These are phyloP conservation scores for Hymenopus coronatus DNA, from an alignment of 2,888 invertebrate genomes.

Conservation along the genomic window DNA sequence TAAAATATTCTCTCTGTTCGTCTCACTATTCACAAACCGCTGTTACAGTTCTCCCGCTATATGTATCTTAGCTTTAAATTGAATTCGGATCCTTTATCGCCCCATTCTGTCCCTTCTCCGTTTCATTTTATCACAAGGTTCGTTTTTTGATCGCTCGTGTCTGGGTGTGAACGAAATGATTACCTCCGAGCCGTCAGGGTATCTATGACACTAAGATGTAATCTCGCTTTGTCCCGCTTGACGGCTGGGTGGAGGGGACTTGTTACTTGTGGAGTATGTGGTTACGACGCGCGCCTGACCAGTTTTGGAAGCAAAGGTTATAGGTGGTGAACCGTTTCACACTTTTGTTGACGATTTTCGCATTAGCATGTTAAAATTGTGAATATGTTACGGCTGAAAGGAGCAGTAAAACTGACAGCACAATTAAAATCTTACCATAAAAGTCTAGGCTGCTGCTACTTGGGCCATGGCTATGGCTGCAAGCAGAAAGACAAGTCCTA, in stretches of 20 bases:
- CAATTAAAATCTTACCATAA: constrained; percentile 1
- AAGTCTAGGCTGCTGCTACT: background rate
- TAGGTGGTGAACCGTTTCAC: background rate
- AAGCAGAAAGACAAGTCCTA: background rate
- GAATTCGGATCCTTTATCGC: background rate
- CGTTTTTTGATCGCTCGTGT: background rate
- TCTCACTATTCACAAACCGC: too few species aligned
- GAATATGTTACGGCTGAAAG: background rate
- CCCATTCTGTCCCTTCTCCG: background rate
- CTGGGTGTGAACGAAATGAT: background rate
- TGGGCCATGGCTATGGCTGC: too few species aligned
- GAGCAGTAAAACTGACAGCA: background rate
- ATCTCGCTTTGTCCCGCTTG: too few species aligned
- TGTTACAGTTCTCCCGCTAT: background rate
- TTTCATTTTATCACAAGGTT: background rate
- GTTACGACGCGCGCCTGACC: background rate
- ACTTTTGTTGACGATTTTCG: background rate
- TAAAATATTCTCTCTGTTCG: too few species aligned
- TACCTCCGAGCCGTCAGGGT: background rate
- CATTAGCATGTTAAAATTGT: background rate
- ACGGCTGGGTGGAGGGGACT: too few species aligned
- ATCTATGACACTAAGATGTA: background rate
- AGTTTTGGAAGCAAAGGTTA: background rate
- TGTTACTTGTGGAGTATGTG: background rate
- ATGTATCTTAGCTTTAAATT: background rate